A percentile compares a stretch with the other conserved stretches of the same genome.
Evolutionary conservation across 2,797 vertebrate genomes (phyloP).

Genomic region (Ataeniobius toweri): DNA sequence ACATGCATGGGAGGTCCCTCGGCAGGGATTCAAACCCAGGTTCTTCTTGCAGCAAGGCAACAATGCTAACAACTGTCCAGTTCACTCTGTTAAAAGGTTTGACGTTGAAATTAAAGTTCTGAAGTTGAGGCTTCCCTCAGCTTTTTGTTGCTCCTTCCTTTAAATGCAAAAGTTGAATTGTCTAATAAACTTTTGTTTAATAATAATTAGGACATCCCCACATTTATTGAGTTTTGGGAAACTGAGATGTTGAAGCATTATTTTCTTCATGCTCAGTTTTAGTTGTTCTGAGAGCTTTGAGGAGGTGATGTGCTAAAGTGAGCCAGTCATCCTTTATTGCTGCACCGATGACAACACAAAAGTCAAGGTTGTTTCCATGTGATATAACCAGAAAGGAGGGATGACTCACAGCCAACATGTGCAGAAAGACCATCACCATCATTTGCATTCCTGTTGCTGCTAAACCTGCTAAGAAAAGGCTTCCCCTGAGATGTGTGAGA

Average conservation of each 20-base stretch:
- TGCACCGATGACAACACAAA: constrained; percentile 52
- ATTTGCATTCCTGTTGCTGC: constrained; percentile 2
- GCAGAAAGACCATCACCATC: constrained; percentile 36
- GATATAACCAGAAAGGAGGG: constrained; percentile 57
- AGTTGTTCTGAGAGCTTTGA: constrained; percentile 19
- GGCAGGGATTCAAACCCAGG: too few species aligned
- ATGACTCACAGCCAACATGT: constrained; percentile 63
- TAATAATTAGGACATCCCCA: too few species aligned
- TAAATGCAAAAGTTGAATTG: too few species aligned
- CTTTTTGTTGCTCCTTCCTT: too few species aligned
- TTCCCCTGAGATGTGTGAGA: constrained; percentile 13
- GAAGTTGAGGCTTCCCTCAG: too few species aligned
- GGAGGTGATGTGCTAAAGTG: constrained; percentile 32
- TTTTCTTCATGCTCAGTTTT: background rate
- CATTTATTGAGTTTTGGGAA: too few species aligned
- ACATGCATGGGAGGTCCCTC: too few species aligned
- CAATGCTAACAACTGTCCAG: too few species aligned
- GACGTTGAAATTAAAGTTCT: too few species aligned
- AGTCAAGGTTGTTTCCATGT: constrained; percentile 48
- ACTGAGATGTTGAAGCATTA: background rate
- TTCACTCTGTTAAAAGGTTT: too few species aligned
- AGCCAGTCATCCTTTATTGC: constrained; percentile 55
- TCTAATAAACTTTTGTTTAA: too few species aligned
- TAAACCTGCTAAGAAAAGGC: constrained; percentile 24
- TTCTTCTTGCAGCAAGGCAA: too few species aligned